phyloP scores from a whole-genome alignment of 2,113 vertebrate genomes.

The Turnix velox region DNA sequence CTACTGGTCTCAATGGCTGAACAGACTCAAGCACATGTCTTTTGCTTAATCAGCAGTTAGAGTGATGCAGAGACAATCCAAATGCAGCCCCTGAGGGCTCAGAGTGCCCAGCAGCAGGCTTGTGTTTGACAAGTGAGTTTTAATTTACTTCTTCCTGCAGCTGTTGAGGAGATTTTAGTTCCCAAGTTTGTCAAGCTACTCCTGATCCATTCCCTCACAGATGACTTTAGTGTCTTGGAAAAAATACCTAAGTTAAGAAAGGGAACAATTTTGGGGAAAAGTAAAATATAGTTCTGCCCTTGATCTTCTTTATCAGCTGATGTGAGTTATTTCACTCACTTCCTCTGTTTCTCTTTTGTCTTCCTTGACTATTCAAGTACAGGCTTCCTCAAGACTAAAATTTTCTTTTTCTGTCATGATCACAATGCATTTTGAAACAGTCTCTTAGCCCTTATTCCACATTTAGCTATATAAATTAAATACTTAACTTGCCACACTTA shows the following conservation, averaged over 20 bases:
- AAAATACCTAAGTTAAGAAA: background rate
- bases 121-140: background rate
- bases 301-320: background rate
- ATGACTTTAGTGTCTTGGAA: background rate
- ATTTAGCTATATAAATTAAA: background rate
- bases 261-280: background rate
- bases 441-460: background rate
- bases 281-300: background rate
- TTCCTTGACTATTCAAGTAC: background rate
- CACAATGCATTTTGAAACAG: background rate
- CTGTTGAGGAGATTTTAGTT: background rate
- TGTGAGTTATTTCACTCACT: background rate
- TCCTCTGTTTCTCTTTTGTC: background rate
- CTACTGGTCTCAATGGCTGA: background rate
- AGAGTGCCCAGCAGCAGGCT: background rate
- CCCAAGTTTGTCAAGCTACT: background rate
- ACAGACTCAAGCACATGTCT: background rate
- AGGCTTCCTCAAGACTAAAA: background rate
- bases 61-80: background rate
- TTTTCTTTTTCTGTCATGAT: background rate
- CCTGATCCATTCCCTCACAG: background rate
- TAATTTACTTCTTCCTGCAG: slow-evolving; percentile 28
- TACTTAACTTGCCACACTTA: background rate
- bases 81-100: background rate
- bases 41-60: background rate